phyloP scores from a whole-genome alignment of 2,113 vertebrate genomes.

The Limanda limanda region DNA sequence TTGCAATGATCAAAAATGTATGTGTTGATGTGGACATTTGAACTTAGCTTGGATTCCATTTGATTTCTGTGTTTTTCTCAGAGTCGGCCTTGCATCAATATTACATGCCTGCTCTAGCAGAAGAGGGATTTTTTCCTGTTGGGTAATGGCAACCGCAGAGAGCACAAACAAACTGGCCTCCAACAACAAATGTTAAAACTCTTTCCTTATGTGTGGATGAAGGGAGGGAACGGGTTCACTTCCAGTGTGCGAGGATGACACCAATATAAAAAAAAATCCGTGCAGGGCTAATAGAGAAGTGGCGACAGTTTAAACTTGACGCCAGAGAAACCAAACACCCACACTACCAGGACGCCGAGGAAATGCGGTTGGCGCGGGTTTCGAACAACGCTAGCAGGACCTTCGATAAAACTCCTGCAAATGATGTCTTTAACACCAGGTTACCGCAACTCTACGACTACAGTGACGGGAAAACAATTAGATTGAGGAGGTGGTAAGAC shows the following conservation, averaged over 20 bases:
- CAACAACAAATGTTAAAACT: constrained; percentile 69
- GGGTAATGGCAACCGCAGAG: constrained; percentile 58
- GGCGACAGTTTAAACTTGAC: constrained; percentile 8
- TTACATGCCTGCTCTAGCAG: constrained; percentile 72
- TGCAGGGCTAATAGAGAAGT: constrained; percentile 10
- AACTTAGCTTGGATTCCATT: constrained; percentile 77
- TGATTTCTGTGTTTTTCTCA: constrained; percentile 71
- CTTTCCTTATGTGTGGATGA: constrained; percentile 57
- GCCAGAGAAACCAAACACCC: constrained; percentile 40
- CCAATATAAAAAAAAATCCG: constrained; percentile 13
- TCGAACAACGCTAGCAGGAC: neutral
- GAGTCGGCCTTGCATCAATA: constrained; percentile 78
- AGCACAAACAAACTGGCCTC: constrained; percentile 64
- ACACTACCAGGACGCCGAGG: constrained; percentile 12
- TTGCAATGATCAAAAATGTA: constrained; percentile 79
- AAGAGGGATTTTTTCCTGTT: constrained; percentile 49
- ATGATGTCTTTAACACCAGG: constrained; percentile 64
- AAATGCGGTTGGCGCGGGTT: constrained; percentile 24
- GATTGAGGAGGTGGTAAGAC: constrained; percentile 69
- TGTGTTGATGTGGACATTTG: constrained; percentile 78
- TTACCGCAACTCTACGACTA: constrained; percentile 47
- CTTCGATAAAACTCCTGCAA: constrained; percentile 55
- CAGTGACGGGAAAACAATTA: constrained; percentile 75
- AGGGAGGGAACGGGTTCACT: constrained; percentile 14
- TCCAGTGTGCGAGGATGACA: constrained; percentile 6